Evolutionary conservation across 1,140 invertebrate genomes (phyloP).

Genomic region (Macrosteles quadrilineatus): DNA sequence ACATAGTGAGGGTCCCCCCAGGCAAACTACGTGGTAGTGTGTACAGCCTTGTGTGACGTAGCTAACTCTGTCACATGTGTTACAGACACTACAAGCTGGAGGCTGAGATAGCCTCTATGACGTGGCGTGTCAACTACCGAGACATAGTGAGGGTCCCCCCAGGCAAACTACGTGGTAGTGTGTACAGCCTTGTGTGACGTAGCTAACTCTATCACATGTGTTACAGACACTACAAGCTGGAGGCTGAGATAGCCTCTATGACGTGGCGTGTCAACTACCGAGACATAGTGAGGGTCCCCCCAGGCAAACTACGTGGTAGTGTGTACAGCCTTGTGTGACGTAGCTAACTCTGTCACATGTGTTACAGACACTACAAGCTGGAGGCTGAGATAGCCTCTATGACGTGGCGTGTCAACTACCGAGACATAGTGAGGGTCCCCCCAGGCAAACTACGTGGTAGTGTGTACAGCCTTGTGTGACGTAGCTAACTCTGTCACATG

Average conservation of each 20-base stretch:
- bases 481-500: too few relatives aligned
- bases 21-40: conserved; percentile 61
- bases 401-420: conserved; percentile 90
- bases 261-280: conserved; percentile 89
- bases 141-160: conserved; percentile 61
- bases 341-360: too few relatives aligned
- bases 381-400: conserved; percentile 93
- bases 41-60: conserved; percentile 60
- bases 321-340: conserved; percentile 61
- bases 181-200: conserved; percentile 61
- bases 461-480: conserved; percentile 60
- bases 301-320: conserved; percentile 59
- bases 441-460: conserved; percentile 59
- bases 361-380: conserved; percentile 82
- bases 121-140: conserved; percentile 87
- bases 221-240: conserved; percentile 85
- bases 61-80: too few relatives aligned
- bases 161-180: conserved; percentile 59
- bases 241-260: conserved; percentile 93
- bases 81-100: conserved; percentile 89
- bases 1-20: conserved; percentile 58
- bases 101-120: conserved; percentile 92
- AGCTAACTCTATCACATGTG: too few relatives aligned
- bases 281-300: conserved; percentile 63
- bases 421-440: conserved; percentile 62